These are phyloP conservation scores for Ichneumoninae sp. DNA, from an alignment of 2,888 invertebrate genomes.

Conservation along the genomic window DNA sequence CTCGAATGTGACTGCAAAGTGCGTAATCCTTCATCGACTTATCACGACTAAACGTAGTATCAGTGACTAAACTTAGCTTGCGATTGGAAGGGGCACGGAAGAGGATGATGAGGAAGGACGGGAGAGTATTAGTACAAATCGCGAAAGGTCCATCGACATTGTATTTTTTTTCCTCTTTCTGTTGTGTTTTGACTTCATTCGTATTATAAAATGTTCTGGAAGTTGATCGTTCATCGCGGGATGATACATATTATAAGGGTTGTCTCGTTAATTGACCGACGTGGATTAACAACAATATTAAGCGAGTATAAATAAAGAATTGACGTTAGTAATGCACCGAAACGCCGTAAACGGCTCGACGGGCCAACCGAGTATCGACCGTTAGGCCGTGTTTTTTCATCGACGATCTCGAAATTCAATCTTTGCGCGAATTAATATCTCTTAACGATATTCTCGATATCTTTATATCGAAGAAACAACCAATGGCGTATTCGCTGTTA, in stretches of 20 bases:
- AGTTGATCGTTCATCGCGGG: conserved; percentile 51
- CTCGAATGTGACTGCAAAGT: conserved; percentile 52
- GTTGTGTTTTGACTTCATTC: conserved; percentile 26
- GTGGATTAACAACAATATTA: conserved; percentile 59
- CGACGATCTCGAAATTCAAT: conserved; percentile 63
- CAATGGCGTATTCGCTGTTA: neutral
- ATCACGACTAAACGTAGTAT: conserved; percentile 54
- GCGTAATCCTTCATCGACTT: conserved; percentile 49
- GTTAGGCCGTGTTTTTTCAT: conserved; percentile 53
- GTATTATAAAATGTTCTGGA: conserved; percentile 62
- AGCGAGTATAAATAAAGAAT: conserved; percentile 72
- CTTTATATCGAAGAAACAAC: neutral
- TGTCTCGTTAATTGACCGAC: conserved; percentile 71
- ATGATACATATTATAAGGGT: conserved; percentile 47
- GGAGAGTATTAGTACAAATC: conserved; percentile 67
- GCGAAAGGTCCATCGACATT: conserved; percentile 57
- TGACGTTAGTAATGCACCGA: conserved; percentile 65
- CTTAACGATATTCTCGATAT: neutral
- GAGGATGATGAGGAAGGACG: conserved; percentile 62
- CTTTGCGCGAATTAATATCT: conserved; percentile 20
- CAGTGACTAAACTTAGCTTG: conserved; percentile 55
- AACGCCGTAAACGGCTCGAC: conserved; percentile 50
- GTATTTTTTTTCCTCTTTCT: conserved; percentile 18
- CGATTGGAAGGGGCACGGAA: conserved; percentile 59
- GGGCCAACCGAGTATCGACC: conserved; percentile 64